phyloP scores from a whole-genome alignment of 2,113 vertebrate genomes.

The Galeopterus variegatus region DNA sequence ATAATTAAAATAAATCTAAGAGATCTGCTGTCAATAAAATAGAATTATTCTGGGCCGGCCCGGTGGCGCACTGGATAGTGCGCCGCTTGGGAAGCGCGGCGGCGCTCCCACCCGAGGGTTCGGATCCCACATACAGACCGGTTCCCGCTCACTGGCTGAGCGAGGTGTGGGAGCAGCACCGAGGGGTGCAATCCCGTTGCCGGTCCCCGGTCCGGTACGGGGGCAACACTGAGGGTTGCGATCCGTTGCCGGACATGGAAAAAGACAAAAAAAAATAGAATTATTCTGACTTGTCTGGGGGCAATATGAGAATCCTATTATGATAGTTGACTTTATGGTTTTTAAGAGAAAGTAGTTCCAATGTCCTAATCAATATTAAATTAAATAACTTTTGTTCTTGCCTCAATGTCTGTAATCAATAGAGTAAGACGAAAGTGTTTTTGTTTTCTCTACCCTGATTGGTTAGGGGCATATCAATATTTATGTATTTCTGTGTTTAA shows the following conservation, averaged over 20 bases:
- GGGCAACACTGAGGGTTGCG: too few relatives aligned
- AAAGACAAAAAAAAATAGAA: too few relatives aligned
- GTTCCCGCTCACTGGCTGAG: too few relatives aligned
- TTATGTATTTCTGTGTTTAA: not conserved
- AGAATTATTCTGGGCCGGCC: not conserved
- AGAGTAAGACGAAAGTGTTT: not conserved
- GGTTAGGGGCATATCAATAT: not conserved
- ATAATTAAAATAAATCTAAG: slow-evolving; percentile 33
- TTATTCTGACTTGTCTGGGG: not conserved
- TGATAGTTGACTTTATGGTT: not conserved
- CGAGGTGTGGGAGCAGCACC: too few relatives aligned
- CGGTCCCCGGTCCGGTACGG: too few relatives aligned
- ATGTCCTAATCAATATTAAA: not conserved
- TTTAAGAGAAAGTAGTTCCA: not conserved
- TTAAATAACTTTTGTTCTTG: not conserved
- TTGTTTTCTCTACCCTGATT: not conserved
- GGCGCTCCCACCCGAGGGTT: too few relatives aligned
- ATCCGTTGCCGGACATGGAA: too few relatives aligned
- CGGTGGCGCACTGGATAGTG: too few relatives aligned
- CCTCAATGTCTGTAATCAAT: not conserved
- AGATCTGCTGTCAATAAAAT: not conserved
- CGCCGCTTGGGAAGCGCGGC: too few relatives aligned
- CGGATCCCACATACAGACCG: too few relatives aligned
- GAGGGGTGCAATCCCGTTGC: too few relatives aligned
- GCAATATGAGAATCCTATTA: not conserved